A percentile compares a stretch with the other conserved stretches of the same genome.
Conservation (phyloP, 2,113 vertebrate species). For the Eretmodus cyanostictus region DNA sequence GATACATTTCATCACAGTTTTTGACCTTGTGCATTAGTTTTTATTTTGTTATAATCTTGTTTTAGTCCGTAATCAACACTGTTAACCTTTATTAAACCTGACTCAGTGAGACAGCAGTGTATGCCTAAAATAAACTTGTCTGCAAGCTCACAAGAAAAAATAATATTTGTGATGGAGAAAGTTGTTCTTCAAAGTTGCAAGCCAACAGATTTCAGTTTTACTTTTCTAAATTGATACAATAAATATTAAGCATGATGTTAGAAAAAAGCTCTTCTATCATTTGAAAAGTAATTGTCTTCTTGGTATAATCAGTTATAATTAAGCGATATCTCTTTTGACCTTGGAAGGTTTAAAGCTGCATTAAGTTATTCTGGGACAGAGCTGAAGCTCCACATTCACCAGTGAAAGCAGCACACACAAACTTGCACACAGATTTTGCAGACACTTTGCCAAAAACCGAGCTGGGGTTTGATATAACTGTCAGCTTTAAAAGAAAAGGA, state of each 20-base stretch:
- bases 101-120: background rate
- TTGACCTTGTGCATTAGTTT: background rate
- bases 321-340: background rate
- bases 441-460: background rate
- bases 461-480: background rate
- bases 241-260: background rate
- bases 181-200: background rate
- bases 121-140: background rate
- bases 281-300: background rate
- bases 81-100: background rate
- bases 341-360: background rate
- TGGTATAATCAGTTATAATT: background rate
- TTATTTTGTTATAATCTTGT: background rate
- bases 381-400: background rate
- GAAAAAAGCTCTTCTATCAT: background rate
- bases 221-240: background rate
- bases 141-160: background rate
- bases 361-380: background rate
- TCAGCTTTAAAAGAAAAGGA: background rate
- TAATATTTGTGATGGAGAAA: background rate
- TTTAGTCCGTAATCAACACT: background rate
- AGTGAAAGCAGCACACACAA: background rate
- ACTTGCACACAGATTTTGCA: rapidly evolving
- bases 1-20: background rate
- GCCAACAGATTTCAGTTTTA: background rate